Percentiles rank a stretch among this genome's conserved stretches.
Conservation (phyloP, 2,888 invertebrate genomes). For the Stenodera caucasica region DNA sequence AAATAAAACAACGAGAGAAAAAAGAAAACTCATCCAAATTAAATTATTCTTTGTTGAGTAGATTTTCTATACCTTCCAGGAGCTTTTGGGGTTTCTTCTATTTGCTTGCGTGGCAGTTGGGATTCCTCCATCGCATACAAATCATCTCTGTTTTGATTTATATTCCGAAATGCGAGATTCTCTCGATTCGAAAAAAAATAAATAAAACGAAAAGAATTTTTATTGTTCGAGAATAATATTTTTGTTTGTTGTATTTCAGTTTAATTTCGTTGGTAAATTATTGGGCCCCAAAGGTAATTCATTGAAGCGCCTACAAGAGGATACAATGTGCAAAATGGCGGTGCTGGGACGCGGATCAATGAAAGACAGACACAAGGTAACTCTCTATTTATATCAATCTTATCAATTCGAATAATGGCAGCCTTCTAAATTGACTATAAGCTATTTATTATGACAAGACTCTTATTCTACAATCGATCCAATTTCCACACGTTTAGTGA, state of each 20-base stretch:
- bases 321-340: slow-evolving; percentile 96
- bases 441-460: too few relatives aligned
- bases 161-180: neutral
- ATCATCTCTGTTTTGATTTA: neutral
- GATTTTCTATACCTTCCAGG: neutral
- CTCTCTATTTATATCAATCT: neutral
- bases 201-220: neutral
- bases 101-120: neutral
- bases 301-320: slow-evolving; percentile 87
- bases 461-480: too few relatives aligned
- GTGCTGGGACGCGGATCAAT: slow-evolving; percentile 91
- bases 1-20: neutral
- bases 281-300: slow-evolving; percentile 94
- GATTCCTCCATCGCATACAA: neutral
- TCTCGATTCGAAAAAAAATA: too few relatives aligned
- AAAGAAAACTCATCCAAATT: neutral
- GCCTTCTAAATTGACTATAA: too few relatives aligned
- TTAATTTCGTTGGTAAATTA: slow-evolving; percentile 94
- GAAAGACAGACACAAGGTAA: slow-evolving; percentile 83
- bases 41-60: neutral
- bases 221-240: neutral
- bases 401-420: too few relatives aligned
- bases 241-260: slow-evolving; percentile 60
- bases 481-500: too few relatives aligned
- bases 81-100: neutral